Conservation (phyloP, 2,797 vertebrate species). For the Nasua narica region DNA sequence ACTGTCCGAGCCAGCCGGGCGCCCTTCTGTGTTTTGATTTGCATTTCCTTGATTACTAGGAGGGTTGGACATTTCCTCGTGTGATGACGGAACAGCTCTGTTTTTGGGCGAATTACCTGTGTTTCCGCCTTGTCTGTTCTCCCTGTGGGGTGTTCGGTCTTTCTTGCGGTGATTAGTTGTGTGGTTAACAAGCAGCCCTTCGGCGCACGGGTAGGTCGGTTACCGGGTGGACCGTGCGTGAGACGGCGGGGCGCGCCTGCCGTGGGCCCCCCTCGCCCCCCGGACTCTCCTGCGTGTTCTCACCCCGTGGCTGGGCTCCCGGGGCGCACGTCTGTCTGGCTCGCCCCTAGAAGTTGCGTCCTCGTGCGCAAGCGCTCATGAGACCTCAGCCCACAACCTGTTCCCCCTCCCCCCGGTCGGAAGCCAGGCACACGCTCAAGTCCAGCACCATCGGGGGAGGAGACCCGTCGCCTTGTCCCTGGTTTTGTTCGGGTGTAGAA, state of each 20-base stretch:
- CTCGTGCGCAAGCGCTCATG: not conserved
- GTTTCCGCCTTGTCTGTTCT: not conserved
- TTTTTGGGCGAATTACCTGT: not conserved
- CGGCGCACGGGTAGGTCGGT: not conserved
- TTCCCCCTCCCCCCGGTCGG: not conserved
- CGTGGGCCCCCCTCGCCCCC: not conserved
- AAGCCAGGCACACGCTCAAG: not conserved
- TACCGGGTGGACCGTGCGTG: not conserved
- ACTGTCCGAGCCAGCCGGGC: not conserved
- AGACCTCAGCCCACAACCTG: not conserved
- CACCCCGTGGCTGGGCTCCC: not conserved
- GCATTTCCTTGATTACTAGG: not conserved
- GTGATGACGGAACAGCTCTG: not conserved
- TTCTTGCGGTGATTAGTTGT: not conserved
- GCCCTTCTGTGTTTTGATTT: not conserved
- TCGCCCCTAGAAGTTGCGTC: not conserved
- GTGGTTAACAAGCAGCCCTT: not conserved
- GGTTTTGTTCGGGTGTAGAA: not conserved
- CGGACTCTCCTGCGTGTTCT: not conserved
- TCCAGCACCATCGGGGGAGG: not conserved
- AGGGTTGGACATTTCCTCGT: not conserved
- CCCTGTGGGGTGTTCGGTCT: not conserved
- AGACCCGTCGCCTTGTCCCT: not conserved
- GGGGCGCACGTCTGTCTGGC: not conserved
- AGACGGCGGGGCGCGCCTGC: not conserved